Base-by-base conservation (phyloP, 2,113 vertebrate genomes). In the Scomber japonicus region DNA sequence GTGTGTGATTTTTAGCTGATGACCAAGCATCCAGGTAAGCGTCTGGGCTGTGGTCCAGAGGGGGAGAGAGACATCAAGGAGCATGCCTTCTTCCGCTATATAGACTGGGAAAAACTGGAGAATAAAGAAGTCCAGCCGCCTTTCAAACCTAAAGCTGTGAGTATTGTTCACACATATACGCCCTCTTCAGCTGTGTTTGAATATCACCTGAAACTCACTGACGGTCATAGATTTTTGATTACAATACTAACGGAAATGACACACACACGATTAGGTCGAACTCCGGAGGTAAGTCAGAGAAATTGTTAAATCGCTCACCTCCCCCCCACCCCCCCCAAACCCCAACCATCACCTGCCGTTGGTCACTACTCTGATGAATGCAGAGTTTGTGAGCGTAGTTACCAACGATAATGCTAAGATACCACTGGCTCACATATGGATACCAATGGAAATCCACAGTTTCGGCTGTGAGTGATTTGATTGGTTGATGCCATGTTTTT, bases 131-230 rank as follows among this genome's bases (percentile, higher is more conserved):
- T 99, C 56, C 98, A 99, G 86, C 98, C 98, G 0, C 98, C 98
- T 0, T 99, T 98, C 93, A 99, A 99, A 94, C 98, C 98, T 11
- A 99, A 98, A 96, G 94, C 97, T 91, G 98, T 99, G 95, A 98
- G 98, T 97, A 68, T 10, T 21, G 21, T 21, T 45, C 24, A 27
- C 2, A 21, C 64, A 24, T 30, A 55, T 66, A 51, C 15, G n/a
- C 30, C 17, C 50, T 24, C 9, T 21, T 46, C 21, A 61, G 17
- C 53, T 68, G 50, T 30, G 24, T 27, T 27, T 69, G 14, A 17
- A 11, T 19, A 14, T 40, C 16, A 46, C 65, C 30, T 54, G 12
- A 44, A 14, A n/a, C 1, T 19, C 17, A 60, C 45, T 55, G 14
- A 48, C 63, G 30, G 13, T 9, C 3, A 53, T 24, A 75, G 53